Evolutionary conservation across 2,888 invertebrate species (phyloP), one percentile per base, ranked within the genome.

Genomic region (Andrena camellia): DNA sequence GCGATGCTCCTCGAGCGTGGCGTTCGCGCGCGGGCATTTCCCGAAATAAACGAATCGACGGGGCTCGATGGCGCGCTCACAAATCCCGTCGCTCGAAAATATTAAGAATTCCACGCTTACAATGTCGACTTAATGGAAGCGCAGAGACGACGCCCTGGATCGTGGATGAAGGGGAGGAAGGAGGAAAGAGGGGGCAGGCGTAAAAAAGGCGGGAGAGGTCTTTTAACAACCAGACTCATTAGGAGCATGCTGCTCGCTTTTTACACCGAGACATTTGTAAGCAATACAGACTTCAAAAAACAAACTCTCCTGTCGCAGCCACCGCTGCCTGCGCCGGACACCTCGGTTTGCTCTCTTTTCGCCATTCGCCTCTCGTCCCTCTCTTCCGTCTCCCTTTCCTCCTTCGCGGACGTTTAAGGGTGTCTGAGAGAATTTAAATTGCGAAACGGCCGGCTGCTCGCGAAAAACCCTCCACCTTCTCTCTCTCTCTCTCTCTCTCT

Each of bases 141-240:
- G 69, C 29, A 13, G 83, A n/a, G 60, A 35, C 72, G 62, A 10
- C 50, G 78, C 23, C 23, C 26, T 26, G 78, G 33, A 59, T 42
- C 62, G 70, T 23, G 31, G 69, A 0, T 8, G 64, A 72, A 23
- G 8, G 10, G 35, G 29, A 17, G 83, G 69, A 72, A 54, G 77
- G 5, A 31, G 66, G 48, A n/a, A 81, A 52, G 69, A 54, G 73
- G 62, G 64, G 79, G 33, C 66, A 68, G 82, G 83, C 73, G 86
- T 86, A 84, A 88, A 90, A 90, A 89, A 86, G 86, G 86, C 82
- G 87, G 85, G 78, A 86, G 87, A 85, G 81, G 89, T 93, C 92
- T 93, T 93, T 94, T 94, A 94, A 94, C 94, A 93, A 93, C 93
- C 94, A 91, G 92, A 93, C 94, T 94, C 94, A 94, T 94, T 94